These are phyloP conservation scores for Galleria mellonella DNA, from an alignment of 1,140 invertebrate genomes.

Conservation along the genomic window DNA sequence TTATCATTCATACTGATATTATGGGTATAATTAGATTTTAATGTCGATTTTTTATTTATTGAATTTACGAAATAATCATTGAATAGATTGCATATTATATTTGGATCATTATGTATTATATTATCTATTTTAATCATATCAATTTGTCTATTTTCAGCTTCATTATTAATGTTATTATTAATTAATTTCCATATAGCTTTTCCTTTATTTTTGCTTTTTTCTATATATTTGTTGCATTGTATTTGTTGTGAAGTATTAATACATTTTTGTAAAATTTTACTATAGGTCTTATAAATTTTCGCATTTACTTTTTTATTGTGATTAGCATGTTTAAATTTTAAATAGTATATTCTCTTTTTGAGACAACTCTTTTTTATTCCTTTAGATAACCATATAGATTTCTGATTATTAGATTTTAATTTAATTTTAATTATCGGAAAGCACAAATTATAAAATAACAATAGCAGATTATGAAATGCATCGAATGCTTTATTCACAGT, in stretches of 20 bases:
- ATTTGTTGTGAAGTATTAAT: not conserved
- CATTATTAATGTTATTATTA: not conserved
- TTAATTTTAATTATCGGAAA: conserved; percentile 2
- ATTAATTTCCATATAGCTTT: conserved; percentile 4
- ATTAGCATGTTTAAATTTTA: not conserved
- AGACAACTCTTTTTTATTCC: not conserved
- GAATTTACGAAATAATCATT: conserved; percentile 4
- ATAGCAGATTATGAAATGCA: conserved; percentile 10
- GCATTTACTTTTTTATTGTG: conserved; percentile 1
- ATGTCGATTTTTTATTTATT: not conserved
- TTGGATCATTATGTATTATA: not conserved
- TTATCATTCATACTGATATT: not conserved
- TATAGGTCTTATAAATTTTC: not conserved
- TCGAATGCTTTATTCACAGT: conserved; percentile 7
- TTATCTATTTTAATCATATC: conserved; percentile 1
- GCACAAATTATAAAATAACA: conserved; percentile 3
- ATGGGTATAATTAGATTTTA: not conserved
- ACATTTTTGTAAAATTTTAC: conserved; percentile 5
- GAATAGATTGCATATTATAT: conserved; percentile 3
- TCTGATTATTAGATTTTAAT: not conserved
- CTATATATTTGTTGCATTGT: not conserved
- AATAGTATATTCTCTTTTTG: conserved; percentile 1
- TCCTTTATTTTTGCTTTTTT: conserved; percentile 4
- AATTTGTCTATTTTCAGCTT: not conserved
- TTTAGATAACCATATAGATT: conserved; percentile 5